Conservation (phyloP, 2,888 invertebrate species). For the Leptopilina syphax region DNA sequence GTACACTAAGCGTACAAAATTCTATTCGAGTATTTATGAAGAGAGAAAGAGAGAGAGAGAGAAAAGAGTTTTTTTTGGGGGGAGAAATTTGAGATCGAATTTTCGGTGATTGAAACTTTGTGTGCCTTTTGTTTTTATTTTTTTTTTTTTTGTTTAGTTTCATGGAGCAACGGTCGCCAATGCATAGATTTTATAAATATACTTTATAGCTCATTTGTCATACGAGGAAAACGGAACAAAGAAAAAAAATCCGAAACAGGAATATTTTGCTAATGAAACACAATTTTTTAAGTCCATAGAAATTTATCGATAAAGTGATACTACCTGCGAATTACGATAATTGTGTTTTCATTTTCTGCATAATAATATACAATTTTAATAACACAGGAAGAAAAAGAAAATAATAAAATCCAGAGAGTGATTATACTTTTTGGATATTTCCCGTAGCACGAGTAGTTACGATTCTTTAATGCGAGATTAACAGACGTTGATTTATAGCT, state of each 20-base stretch:
- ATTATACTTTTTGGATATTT: slow-evolving; percentile 28
- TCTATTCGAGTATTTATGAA: slow-evolving; percentile 35
- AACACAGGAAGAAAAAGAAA: no score
- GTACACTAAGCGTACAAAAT: slow-evolving; percentile 21
- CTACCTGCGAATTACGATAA: slow-evolving; percentile 34
- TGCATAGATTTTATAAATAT: slow-evolving; percentile 51
- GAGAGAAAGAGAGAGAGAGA: background rate
- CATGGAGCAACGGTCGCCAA: slow-evolving; percentile 21
- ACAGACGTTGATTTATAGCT: slow-evolving; percentile 36
- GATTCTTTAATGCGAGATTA: slow-evolving; percentile 25
- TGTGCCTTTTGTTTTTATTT: slow-evolving; percentile 31
- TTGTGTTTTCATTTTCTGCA: slow-evolving; percentile 24
- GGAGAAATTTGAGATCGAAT: slow-evolving; percentile 24
- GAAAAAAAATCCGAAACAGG: slow-evolving; percentile 49
- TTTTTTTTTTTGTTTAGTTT: background rate
- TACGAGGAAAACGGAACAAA: slow-evolving; percentile 47
- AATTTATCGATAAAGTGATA: slow-evolving; percentile 60
- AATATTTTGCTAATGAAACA: slow-evolving; percentile 66
- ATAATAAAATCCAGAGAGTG: slow-evolving; percentile 2
- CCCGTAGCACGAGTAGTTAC: slow-evolving; percentile 26
- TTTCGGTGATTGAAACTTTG: slow-evolving; percentile 22
- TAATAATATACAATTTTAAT: slow-evolving; percentile 21
- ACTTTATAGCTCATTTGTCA: slow-evolving; percentile 48
- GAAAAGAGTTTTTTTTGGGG: background rate
- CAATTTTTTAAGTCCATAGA: slow-evolving; percentile 63